These are phyloP conservation scores for Pomatostomus ruficeps DNA, from an alignment of 2,113 vertebrate genomes.

Conservation along the genomic window DNA sequence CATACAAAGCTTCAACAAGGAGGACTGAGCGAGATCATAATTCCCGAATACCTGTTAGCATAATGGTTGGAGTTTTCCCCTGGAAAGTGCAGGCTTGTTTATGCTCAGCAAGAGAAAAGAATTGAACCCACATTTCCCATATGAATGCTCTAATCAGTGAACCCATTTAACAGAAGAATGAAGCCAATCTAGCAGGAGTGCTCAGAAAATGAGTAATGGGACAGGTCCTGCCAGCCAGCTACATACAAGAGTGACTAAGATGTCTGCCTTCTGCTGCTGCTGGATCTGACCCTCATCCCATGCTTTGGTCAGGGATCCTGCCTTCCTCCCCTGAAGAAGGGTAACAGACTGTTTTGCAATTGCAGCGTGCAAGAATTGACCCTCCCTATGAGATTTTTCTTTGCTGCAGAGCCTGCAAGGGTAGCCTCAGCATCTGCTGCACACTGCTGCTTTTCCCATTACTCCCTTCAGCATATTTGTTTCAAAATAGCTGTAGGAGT, in stretches of 20 bases:
- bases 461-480: not conserved
- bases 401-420: not conserved
- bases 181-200: constrained; percentile 19
- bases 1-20: constrained; percentile 18
- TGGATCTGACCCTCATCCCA: not conserved
- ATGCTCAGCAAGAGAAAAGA: constrained; percentile 1
- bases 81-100: constrained; percentile 37
- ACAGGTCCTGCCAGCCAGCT: not conserved
- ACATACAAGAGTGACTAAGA: not conserved
- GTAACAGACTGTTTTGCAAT: not conserved
- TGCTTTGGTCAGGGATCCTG: not conserved
- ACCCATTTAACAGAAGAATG: constrained; percentile 41
- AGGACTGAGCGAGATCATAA: not conserved
- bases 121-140: constrained; percentile 38
- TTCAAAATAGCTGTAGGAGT: not conserved
- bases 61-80: constrained; percentile 32
- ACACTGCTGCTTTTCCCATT: not conserved
- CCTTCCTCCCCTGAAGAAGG: not conserved
- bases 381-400: not conserved
- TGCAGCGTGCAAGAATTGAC: not conserved
- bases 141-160: constrained; percentile 56
- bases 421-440: not conserved
- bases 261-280: not conserved
- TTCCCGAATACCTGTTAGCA: not conserved
- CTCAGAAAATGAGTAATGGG: not conserved